Evolutionary conservation across 2,888 invertebrate genomes (phyloP), one percentile per base, ranked within the genome.

Genomic region (Andrena flavipes): DNA sequence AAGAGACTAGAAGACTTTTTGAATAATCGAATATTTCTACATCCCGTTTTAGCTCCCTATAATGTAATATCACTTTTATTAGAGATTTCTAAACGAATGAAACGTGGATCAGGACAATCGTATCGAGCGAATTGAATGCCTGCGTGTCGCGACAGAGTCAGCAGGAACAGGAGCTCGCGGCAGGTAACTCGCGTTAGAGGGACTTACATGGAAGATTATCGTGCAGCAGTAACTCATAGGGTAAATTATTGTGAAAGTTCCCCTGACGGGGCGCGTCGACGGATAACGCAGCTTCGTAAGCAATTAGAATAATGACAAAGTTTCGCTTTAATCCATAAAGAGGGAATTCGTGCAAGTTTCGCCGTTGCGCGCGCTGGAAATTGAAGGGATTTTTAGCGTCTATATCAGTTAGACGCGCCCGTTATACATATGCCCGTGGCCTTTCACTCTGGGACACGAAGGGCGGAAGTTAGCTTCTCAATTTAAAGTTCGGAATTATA

Each of bases 261-360:
- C 42, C 42, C 69, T 4, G 69, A 79, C 82, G 71, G 65, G 59
- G 60, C 67, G 64, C 80, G 67, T 80, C 76, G 80, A 76, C 76
- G 82, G 78, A 80, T 84, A 81, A 79, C 67, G 60, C 74, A 81
- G 75, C 77, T 74, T 70, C 78, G 76, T 79, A 79, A 81, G 87
- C 89, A 91, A 92, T 92, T 91, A 91, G 89, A 90, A 88, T 89
- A 90, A 91, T 88, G 89, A 87, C 88, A 82, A 91, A 91, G 91
- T 91, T 92, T 67, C 62, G 72, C 79, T 73, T 88, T 90, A 86
- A 90, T 89, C 86, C 82, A 83, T 87, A 82, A 82, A 75, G 85
- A 84, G 84, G 73, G 77, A 68, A 60, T 85, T 76, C 63, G 35
- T 29, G 65, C 59, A 67, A 87, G 82, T 87, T 73, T 74, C 76